These are phyloP conservation scores for Gastracanthus pulcherrimus DNA, from an alignment of 2,888 invertebrate genomes.

Conservation along the genomic window DNA sequence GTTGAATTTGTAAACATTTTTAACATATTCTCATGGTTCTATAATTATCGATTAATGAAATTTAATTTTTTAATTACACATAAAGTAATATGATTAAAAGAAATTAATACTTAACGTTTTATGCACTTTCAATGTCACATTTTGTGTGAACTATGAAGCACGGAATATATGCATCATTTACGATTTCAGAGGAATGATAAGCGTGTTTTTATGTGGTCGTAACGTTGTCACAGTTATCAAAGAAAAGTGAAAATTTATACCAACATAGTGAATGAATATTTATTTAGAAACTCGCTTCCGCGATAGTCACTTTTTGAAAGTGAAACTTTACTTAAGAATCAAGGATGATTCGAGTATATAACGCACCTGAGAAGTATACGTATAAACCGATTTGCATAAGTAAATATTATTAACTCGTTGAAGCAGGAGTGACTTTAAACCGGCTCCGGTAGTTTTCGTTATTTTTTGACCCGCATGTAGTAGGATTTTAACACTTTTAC, in stretches of 20 bases:
- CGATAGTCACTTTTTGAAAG: not conserved
- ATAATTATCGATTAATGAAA: too few species aligned
- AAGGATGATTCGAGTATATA: not conserved
- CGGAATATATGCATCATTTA: not conserved
- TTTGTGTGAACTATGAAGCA: not conserved
- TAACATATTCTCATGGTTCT: not conserved
- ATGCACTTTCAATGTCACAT: not conserved
- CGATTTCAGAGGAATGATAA: not conserved
- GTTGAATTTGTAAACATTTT: not conserved
- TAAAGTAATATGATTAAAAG: too few species aligned
- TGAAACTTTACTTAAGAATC: not conserved
- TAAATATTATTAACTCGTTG: not conserved
- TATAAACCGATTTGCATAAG: not conserved
- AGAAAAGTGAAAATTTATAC: not conserved
- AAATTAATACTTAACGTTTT: too few species aligned
- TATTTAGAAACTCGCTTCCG: not conserved
- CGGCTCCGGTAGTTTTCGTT: not conserved
- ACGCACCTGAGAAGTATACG: too few species aligned
- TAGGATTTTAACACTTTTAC: too few species aligned
- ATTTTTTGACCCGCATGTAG: not conserved
- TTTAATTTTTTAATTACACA: too few species aligned
- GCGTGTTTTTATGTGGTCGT: not conserved
- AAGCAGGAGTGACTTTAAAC: not conserved
- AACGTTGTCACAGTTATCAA: not conserved
- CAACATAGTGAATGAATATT: not conserved